Conservation (phyloP, 2,888 invertebrate species). For the Conistra vaccinii region DNA sequence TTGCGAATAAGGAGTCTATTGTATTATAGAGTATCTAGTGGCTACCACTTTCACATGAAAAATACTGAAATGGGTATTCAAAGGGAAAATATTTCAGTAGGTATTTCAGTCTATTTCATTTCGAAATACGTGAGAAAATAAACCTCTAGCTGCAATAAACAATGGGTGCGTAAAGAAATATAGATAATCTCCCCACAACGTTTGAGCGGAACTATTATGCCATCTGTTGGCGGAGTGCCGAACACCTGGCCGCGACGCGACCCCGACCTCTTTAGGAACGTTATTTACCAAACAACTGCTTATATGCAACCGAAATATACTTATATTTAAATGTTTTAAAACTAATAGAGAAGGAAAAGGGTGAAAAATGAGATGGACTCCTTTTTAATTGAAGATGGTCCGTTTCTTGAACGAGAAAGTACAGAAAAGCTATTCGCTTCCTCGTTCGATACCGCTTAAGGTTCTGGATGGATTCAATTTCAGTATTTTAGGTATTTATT, state of each 20-base stretch:
- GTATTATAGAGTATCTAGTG: neutral
- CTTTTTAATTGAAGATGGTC: neutral
- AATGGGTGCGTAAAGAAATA: slow-evolving; percentile 55
- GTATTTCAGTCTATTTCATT: neutral
- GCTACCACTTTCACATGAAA: neutral
- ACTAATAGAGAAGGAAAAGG: neutral
- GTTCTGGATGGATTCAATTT: neutral
- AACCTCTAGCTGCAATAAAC: slow-evolving; percentile 32
- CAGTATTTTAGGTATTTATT: too few relatives aligned
- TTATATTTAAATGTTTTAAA: neutral
- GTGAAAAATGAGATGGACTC: neutral
- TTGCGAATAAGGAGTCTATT: neutral
- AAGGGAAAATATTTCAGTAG: neutral
- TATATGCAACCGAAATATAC: slow-evolving; percentile 59
- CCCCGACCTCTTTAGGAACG: slow-evolving; percentile 73
- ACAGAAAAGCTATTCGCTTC: neutral
- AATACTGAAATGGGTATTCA: neutral
- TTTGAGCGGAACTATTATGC: slow-evolving; percentile 75
- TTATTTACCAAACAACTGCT: slow-evolving; percentile 68
- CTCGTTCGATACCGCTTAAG: too few relatives aligned
- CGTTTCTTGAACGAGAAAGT: neutral
- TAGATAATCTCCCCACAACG: slow-evolving; percentile 55
- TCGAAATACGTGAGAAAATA: slow-evolving; percentile 21
- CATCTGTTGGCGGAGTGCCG: slow-evolving; percentile 87
- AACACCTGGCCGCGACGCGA: slow-evolving; percentile 76